Evolutionary conservation across 1,140 invertebrate genomes (phyloP), one percentile per base, ranked within the genome.

Genomic region (Mesaphorura yosii): DNA sequence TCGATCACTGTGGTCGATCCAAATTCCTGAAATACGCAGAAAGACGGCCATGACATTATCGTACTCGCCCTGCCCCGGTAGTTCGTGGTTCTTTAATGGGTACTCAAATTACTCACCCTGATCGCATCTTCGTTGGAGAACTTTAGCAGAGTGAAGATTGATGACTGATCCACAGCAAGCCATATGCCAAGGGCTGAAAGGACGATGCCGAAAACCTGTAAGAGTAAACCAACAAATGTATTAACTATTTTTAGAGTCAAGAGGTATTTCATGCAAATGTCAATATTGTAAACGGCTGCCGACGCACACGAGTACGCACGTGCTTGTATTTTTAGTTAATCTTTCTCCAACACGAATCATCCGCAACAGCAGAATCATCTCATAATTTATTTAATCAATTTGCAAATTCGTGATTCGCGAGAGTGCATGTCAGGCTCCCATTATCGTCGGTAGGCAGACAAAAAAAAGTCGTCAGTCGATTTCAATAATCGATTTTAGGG

Each of bases 121-220:
- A 66, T 56, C 20, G 73, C 70, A 53, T 73, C 70, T 55, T 67
- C 64, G 26, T 79, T 75, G 51, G 75, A 74, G 60, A 75, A 73
- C 64, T 73, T 76, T 48, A 75, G 71, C 57, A 83, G 69, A 57
- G 76, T 74, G 52, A 80, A 75, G 61, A 82, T 74, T 7, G 82
- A 81, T 55, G 73, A 75, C 60, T 78, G 78, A 67, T 86, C 83
- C 15, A 79, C 77, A 19, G 78, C 73, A 3, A 86, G 68, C 83
- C 83, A 87, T 67, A 86, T 79, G 62, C 84, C 84, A 42, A 84
- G 72, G 15, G 79, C 78, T 41, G 86, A 68, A 42, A 85, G 77
- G 47, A 77, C 78, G 64, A 80, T 78, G 62, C 84, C 84, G 58
- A 79, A 73, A 63, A 86, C 67, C 84, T 87, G 71, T 51, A 78